Evolutionary conservation across 2,888 invertebrate species (phyloP).

Genomic region (Sinotaia quadrata): DNA sequence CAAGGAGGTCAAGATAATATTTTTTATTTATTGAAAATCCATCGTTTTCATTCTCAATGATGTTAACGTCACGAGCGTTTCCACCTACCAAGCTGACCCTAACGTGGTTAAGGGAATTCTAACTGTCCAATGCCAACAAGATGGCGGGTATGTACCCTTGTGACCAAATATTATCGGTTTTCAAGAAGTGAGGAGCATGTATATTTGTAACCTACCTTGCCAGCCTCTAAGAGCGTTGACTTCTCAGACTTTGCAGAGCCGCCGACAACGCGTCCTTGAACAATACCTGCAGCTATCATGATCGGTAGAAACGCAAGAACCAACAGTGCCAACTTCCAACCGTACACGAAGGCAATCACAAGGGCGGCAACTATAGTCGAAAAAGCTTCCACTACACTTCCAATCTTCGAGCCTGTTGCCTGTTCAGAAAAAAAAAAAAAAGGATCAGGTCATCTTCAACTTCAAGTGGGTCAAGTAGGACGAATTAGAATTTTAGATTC

Average conservation of each 20-base stretch:
- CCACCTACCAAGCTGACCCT: too few species aligned
- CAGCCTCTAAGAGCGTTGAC: conserved; percentile 74
- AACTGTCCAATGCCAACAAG: too few species aligned
- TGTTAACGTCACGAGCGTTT: too few species aligned
- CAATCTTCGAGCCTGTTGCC: conserved; percentile 73
- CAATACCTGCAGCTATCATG: conserved; percentile 67
- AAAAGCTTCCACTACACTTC: conserved; percentile 68
- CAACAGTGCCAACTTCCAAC: conserved; percentile 73
- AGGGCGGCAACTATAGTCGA: conserved; percentile 69
- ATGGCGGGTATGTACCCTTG: too few species aligned
- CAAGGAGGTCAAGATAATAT: too few species aligned
- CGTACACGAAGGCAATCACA: conserved; percentile 71
- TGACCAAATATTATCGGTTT: too few species aligned
- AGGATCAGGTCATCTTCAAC: neutral
- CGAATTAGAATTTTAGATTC: too few species aligned
- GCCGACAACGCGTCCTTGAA: conserved; percentile 47
- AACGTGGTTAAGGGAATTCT: too few species aligned
- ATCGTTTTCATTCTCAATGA: too few species aligned
- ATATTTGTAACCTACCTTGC: too few species aligned
- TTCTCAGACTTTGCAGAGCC: conserved; percentile 69
- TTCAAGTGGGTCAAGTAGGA: neutral
- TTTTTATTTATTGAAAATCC: too few species aligned
- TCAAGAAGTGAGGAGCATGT: too few species aligned
- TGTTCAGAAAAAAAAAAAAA: conserved; percentile 37
- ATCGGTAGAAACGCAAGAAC: conserved; percentile 72